A percentile compares a stretch with the other conserved stretches of the same genome.
Evolutionary conservation across 2,113 vertebrate genomes (phyloP).

Genomic region (Nothoprocta perdicaria): DNA sequence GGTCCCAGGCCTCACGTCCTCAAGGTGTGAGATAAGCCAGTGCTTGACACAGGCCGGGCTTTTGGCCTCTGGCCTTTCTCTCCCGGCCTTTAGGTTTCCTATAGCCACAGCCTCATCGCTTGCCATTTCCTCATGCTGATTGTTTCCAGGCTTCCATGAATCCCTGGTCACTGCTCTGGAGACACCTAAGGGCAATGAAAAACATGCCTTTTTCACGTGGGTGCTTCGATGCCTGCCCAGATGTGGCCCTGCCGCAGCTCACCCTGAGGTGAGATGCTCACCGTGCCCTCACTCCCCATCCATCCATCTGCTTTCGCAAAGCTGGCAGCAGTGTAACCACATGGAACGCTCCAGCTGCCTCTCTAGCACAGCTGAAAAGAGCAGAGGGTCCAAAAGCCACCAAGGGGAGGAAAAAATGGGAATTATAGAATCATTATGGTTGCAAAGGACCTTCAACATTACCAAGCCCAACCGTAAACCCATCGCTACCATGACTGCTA

Average conservation of each 20-base stretch:
- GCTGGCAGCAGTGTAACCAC: neutral
- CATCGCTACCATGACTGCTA: no score
- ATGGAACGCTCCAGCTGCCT: rapidly evolving
- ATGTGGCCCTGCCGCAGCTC: neutral
- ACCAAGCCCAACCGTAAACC: no score
- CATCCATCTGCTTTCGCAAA: neutral
- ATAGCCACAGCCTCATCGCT: neutral
- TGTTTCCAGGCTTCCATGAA: neutral
- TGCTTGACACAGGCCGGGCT: neutral
- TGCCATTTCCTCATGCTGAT: neutral
- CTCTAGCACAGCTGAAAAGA: neutral
- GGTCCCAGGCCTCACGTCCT: neutral
- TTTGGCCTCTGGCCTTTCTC: neutral
- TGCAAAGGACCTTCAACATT: no score
- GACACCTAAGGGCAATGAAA: neutral
- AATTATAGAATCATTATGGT: neutral
- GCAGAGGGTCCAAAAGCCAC: neutral
- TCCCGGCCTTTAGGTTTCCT: neutral
- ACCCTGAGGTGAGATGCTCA: neutral
- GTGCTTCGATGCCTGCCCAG: neutral
- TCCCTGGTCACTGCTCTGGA: neutral
- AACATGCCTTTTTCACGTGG: neutral
- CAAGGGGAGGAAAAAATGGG: neutral
- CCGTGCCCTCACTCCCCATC: rapidly evolving
- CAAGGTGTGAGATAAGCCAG: neutral